Base-by-base conservation (phyloP, 1,140 invertebrate species). In the Caenorhabditis brenneri region DNA sequence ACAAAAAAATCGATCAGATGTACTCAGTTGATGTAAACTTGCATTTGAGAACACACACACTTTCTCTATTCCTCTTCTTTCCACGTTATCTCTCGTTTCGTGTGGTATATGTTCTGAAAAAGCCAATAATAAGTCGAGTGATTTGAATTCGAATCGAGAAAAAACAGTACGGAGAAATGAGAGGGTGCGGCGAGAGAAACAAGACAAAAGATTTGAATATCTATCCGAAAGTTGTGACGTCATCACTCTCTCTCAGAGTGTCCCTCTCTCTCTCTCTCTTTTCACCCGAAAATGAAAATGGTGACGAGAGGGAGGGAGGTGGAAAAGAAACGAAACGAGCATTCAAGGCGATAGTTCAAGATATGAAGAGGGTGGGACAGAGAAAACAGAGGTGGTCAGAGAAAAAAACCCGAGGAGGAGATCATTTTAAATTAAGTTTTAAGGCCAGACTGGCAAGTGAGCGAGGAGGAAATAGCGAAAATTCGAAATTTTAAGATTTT, bases 201-300 rank as follows among this genome's bases (percentile, higher is more conserved):
- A n/a, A n/a, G 36, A 74, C 65, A 42, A 74, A 74, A 74, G 65
- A 74, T 74, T 74, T 74, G 65, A 74, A 74, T 74, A 74, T n/a
- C n/a, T n/a, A n/a, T 74, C 19, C 65, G 15, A 46, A 74, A 74
- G 22, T 3, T 29, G 19, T 42, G 65, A 74, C 65, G 65, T 65
- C 58, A 65, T 65, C 58, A 65, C 24, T 27, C n/a, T n/a, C n/a
- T n/a, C n/a, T n/a, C n/a, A n/a, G n/a, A n/a, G n/a, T n/a, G n/a
- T n/a, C n/a, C n/a, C n/a, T n/a, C n/a, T n/a, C n/a, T n/a, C n/a
- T n/a, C n/a, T n/a, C n/a, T n/a, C n/a, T 58, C 53, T 42, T 12
- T 12, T 6, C 39, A 5, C 24, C 24, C 53, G n/a, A 58, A 58
- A n/a, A 58, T 58, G n/a, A 58, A 58, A 29, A 19, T 29, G 27